phyloP scores from a whole-genome alignment of 1,140 invertebrate genomes.

The Tetraneura akinire region DNA sequence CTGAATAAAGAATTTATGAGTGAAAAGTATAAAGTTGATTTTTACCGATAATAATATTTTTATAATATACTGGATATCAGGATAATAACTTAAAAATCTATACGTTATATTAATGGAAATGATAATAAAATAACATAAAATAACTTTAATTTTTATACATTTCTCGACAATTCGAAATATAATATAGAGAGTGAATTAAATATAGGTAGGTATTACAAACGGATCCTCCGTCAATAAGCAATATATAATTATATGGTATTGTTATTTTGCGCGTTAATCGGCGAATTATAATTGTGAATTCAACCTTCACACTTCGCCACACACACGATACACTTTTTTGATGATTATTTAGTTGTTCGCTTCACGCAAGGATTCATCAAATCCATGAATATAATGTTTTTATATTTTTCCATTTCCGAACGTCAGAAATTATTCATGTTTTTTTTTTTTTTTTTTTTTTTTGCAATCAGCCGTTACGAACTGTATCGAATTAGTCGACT shows the following conservation, averaged over 20 bases:
- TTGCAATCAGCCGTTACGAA: neutral
- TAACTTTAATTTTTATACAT: too few species aligned
- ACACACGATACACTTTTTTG: conserved; percentile 1
- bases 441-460: neutral
- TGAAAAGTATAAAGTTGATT: too few species aligned
- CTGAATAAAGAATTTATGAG: too few species aligned
- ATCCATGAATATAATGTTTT: neutral
- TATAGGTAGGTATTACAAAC: neutral
- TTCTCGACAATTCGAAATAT: too few species aligned
- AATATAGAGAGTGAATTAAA: neutral
- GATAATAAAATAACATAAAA: too few species aligned
- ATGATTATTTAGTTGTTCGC: conserved; percentile 35
- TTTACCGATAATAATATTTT: too few species aligned
- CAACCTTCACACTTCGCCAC: conserved; percentile 41
- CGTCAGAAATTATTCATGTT: neutral
- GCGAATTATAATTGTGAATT: neutral
- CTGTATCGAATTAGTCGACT: neutral
- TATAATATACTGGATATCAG: too few species aligned
- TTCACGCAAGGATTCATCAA: conserved; percentile 38
- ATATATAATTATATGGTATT: too few species aligned
- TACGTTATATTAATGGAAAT: too few species aligned
- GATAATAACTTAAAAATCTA: too few species aligned
- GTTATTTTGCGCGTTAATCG: neutral
- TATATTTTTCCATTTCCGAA: neutral
- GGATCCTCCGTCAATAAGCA: neutral